Percentiles rank a stretch among this genome's conserved stretches.
Conservation (phyloP, 2,113 vertebrate species). For the Pardalotus punctatus region DNA sequence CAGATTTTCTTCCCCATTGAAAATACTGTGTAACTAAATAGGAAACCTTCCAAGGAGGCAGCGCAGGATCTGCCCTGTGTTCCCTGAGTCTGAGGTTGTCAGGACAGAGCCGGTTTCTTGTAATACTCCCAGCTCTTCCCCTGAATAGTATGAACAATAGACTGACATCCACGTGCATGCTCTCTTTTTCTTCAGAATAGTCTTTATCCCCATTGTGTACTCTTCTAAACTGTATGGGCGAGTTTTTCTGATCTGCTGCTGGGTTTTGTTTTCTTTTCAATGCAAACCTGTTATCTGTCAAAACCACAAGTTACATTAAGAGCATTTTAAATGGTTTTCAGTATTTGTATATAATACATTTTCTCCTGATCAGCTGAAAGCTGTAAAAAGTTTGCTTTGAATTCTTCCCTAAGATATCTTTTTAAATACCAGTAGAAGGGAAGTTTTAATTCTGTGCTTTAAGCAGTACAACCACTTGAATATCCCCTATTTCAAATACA, state of each 20-base stretch:
- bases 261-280: neutral
- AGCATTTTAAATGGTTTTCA: neutral
- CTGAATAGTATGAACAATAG: neutral
- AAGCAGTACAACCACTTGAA: neutral
- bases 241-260: neutral
- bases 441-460: neutral
- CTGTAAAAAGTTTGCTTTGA: neutral
- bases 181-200: neutral
- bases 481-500: neutral
- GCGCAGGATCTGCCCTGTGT: neutral
- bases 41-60: neutral
- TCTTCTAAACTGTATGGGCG: neutral
- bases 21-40: neutral
- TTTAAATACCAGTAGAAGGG: neutral
- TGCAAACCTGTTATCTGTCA: neutral
- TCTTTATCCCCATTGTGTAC: neutral
- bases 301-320: neutral
- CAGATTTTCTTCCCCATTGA: slow-evolving; percentile 25
- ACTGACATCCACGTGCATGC: neutral
- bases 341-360: neutral
- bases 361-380: neutral
- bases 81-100: neutral
- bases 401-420: neutral
- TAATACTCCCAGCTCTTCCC: neutral
- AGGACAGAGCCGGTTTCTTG: neutral